Percentiles rank a stretch among this genome's conserved stretches.
Conservation (phyloP, 2,888 invertebrate genomes). For the Microctonus brassicae region DNA sequence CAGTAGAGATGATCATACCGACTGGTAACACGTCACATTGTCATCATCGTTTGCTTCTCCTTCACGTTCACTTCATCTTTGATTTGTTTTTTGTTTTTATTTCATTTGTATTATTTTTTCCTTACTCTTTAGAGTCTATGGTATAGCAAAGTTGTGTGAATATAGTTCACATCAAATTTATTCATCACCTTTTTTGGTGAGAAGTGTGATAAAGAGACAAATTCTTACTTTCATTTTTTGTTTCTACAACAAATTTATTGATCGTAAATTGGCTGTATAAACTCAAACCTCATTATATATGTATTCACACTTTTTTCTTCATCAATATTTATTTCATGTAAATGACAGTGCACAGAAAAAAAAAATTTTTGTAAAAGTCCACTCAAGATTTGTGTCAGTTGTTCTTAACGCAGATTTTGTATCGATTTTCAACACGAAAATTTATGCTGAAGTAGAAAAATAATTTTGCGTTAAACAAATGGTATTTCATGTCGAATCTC, state of each 20-base stretch:
- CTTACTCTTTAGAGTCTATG: not conserved
- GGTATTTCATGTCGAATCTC: too few species aligned
- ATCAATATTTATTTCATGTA: too few species aligned
- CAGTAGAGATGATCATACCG: not conserved
- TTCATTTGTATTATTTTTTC: not conserved
- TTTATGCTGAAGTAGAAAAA: too few species aligned
- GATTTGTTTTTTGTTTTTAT: not conserved
- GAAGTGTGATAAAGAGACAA: not conserved
- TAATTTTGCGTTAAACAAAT: too few species aligned
- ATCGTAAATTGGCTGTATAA: too few species aligned
- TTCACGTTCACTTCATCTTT: not conserved
- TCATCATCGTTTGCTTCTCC: slow-evolving; percentile 1
- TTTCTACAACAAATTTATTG: not conserved
- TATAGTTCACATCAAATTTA: not conserved
- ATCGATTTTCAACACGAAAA: too few species aligned
- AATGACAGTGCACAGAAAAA: too few species aligned
- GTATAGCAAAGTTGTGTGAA: not conserved
- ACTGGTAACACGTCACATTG: not conserved
- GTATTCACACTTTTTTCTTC: too few species aligned
- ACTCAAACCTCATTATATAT: too few species aligned
- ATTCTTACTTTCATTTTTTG: not conserved
- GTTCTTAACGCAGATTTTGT: too few species aligned
- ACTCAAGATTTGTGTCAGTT: too few species aligned
- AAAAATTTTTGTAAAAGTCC: too few species aligned
- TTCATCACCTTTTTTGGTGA: not conserved